Evolutionary conservation across 2,113 vertebrate species (phyloP).

Genomic region (Arvicanthis niloticus): DNA sequence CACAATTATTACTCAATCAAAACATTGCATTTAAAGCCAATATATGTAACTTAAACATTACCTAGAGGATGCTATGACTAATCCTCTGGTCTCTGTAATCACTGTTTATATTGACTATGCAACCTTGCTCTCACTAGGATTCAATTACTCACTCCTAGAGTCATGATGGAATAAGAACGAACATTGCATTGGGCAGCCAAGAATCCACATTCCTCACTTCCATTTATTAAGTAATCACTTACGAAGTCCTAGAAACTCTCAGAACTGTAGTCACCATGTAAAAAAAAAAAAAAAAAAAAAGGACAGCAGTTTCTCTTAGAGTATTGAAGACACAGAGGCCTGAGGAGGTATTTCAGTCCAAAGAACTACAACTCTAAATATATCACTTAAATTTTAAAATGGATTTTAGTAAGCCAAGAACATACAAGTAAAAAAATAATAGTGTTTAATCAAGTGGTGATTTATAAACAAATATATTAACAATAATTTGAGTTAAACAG

Average conservation of each 20-base stretch:
- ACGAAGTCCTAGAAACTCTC: background rate
- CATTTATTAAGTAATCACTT: background rate
- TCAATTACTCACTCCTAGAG: constrained; percentile 1
- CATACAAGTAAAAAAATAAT: background rate
- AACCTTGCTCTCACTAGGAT: background rate
- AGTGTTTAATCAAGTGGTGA: background rate
- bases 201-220: background rate
- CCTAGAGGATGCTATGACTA: background rate
- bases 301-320: background rate
- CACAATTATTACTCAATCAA: background rate
- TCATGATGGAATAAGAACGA: background rate
- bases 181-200: background rate
- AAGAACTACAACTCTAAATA: background rate
- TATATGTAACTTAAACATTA: background rate
- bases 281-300: background rate
- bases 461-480: background rate
- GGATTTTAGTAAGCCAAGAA: background rate
- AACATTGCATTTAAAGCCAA: background rate
- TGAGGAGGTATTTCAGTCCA: background rate
- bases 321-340: background rate
- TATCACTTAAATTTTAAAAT: constrained; percentile 11
- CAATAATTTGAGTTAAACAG: background rate
- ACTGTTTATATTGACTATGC: background rate
- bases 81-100: background rate
- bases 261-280: background rate